Evolutionary conservation across 2,797 vertebrate species (phyloP).

Genomic region (Rhynchotus rufescens): DNA sequence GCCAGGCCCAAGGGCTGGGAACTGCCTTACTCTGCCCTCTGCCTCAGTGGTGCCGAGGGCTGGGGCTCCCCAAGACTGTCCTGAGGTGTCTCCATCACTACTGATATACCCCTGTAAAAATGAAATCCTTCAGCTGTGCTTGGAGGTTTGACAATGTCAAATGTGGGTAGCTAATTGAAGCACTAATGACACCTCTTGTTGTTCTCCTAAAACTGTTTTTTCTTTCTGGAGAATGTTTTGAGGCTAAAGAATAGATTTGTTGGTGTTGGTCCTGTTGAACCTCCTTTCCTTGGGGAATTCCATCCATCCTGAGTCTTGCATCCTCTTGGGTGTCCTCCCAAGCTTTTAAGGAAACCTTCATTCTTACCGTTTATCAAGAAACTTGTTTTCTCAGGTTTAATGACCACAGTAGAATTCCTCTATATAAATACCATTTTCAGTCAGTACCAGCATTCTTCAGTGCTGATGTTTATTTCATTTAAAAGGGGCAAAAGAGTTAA

Average conservation of each 20-base stretch:
- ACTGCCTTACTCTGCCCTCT: neutral
- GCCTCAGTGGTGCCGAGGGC: neutral
- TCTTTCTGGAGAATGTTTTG: neutral
- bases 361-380: neutral
- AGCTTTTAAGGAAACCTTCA: neutral
- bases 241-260: neutral
- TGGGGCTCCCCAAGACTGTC: neutral
- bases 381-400: slow-evolving; percentile 34
- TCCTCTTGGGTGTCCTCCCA: neutral
- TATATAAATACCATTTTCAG: slow-evolving; percentile 47
- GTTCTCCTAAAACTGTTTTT: neutral
- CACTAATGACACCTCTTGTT: neutral
- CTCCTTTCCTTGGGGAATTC: neutral
- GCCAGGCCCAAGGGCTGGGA: neutral
- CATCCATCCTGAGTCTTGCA: neutral
- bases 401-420: slow-evolving; percentile 14
- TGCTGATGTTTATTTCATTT: slow-evolving; percentile 70
- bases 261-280: neutral
- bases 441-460: slow-evolving; percentile 61
- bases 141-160: neutral
- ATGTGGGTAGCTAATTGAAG: neutral
- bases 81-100: neutral
- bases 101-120: accelerated
- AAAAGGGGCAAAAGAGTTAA: slow-evolving; percentile 80
- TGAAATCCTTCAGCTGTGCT: neutral